Base-by-base conservation (phyloP, 2,113 vertebrate species). In the Engystomops pustulosus region DNA sequence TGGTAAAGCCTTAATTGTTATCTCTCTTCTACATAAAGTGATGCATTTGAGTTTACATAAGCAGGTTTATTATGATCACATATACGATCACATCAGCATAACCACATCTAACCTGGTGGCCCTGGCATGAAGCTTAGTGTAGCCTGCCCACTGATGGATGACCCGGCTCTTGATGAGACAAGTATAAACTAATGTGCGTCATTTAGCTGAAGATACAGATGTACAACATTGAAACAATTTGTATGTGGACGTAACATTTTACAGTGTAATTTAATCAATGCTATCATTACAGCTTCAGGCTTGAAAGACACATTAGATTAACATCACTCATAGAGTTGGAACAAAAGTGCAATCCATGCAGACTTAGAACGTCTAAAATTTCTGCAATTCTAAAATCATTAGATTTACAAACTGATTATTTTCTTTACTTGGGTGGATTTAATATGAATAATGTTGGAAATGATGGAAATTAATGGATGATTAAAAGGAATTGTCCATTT, bases 221-320 rank as follows among this genome's bases (percentile, higher is more conserved):
- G 77, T 45, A 67, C 36, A 67, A 41, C 34, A 60, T 45, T 67
- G 58, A 80, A 80, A 34, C 55, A 80, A 32, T 80, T 68, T 51
- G 30, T 34, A 27, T 80, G 25, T 36, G 30, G 70, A 34, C 25
- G 45, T 72, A 72, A 58, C 67, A 58, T 82, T 71, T 41, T 49
- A 72, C 80, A 72, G n/a, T 44, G 65, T 74, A 55, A 71, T 55
- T 44, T 72, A 72, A 82, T 58, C 32, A 55, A 25, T 18, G 30
- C 51, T 82, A 58, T 41, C 51, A 82, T 53, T 44, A 71, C 60
- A 70, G 67, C 67, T 81, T 81, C 77, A 47, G 77, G 77, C 77
- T 67, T 67, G 36, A 47, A 79, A 79, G 77, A 79, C 55, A 79
- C 58, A 62, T 25, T 30, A 79, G 77, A 79, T 79, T 79, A 79